phyloP scores from a whole-genome alignment of 2,113 vertebrate genomes.

The Tapirus terrestris region DNA sequence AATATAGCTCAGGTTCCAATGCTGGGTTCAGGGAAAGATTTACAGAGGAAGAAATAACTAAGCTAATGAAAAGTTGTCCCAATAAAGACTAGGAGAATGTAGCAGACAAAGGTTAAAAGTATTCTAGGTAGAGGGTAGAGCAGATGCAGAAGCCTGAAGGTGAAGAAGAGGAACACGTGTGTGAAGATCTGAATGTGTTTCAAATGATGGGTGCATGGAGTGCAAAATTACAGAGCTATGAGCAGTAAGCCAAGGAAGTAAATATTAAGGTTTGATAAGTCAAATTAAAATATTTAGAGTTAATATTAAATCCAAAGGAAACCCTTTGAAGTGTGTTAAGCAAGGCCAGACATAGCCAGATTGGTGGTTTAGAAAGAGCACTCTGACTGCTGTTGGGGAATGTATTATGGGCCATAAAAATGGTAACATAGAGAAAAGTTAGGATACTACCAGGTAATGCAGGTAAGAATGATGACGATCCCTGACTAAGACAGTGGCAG shows the following conservation, averaged over 20 bases:
- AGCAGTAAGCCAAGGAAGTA: not conserved
- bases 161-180: not conserved
- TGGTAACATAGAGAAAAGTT: not conserved
- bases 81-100: not conserved
- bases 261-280: not conserved
- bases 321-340: not conserved
- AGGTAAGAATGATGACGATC: not conserved
- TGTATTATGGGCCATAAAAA: not conserved
- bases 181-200: not conserved
- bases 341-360: not conserved
- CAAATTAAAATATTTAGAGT: not conserved
- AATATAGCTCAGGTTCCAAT: not conserved
- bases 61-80: not conserved
- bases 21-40: not conserved
- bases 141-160: not conserved
- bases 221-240: not conserved
- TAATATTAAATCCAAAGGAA: not conserved
- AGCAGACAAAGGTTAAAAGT: not conserved
- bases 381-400: not conserved
- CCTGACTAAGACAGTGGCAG: not conserved
- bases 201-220: not conserved
- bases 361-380: not conserved
- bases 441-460: not conserved
- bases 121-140: not conserved
- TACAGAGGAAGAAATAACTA: not conserved